phyloP scores from a whole-genome alignment of 2,888 invertebrate genomes.

The Anticlea derivata region DNA sequence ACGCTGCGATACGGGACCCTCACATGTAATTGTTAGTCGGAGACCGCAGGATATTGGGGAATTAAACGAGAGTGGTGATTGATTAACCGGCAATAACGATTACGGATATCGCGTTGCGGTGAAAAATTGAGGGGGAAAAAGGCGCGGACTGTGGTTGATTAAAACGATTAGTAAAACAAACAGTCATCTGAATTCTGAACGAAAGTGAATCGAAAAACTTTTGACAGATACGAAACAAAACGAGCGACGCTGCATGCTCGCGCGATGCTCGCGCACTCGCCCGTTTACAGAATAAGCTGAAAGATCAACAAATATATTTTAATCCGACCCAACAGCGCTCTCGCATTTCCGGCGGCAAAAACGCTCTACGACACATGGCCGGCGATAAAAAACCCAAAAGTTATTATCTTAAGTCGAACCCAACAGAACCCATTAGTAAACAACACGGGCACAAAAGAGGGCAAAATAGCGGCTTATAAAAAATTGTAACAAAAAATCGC shows the following conservation, averaged over 20 bases:
- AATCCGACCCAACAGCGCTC: constrained; percentile 75
- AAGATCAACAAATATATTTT: constrained; percentile 81
- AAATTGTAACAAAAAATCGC: constrained; percentile 78
- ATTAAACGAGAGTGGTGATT: constrained; percentile 78
- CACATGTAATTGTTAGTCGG: constrained; percentile 80
- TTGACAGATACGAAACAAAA: constrained; percentile 55
- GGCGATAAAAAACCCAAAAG: constrained; percentile 76
- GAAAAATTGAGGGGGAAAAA: constrained; percentile 58
- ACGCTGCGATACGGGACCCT: constrained; percentile 73
- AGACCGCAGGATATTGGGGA: constrained; percentile 79
- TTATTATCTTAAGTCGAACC: constrained; percentile 84
- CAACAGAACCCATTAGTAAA: constrained; percentile 84
- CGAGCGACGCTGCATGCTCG: constrained; percentile 44
- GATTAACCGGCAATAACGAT: constrained; percentile 77
- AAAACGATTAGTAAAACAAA: constrained; percentile 58
- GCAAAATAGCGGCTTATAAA: constrained; percentile 79
- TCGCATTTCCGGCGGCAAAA: constrained; percentile 80
- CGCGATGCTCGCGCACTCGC: constrained; percentile 47
- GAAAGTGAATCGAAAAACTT: constrained; percentile 57
- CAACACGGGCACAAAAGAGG: constrained; percentile 82
- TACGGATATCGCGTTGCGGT: constrained; percentile 62
- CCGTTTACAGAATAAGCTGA: constrained; percentile 71
- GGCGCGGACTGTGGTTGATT: constrained; percentile 37
- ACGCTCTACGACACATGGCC: constrained; percentile 74
- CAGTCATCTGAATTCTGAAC: constrained; percentile 42